Conservation (phyloP, 2,113 vertebrate genomes). For the Pomatostomus ruficeps region DNA sequence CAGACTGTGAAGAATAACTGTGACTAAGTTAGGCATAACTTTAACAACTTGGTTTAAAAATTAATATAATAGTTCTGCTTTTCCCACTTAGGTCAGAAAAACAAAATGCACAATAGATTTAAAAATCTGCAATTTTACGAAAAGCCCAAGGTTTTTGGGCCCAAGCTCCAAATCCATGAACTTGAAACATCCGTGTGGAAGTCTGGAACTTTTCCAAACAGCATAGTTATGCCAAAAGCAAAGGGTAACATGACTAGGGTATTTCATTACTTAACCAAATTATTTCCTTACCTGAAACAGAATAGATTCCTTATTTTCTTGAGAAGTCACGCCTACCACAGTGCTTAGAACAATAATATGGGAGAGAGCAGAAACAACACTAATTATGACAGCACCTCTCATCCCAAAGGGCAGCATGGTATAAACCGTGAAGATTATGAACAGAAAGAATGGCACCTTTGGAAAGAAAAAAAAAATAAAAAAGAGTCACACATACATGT, state of each 20-base stretch:
- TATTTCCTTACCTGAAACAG: conserved; percentile 74
- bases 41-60: neutral
- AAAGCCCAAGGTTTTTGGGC: neutral
- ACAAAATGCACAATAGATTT: neutral
- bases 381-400: conserved; percentile 78
- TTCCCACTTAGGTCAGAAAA: neutral
- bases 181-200: neutral
- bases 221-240: neutral
- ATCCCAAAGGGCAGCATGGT: conserved; percentile 91
- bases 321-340: neutral
- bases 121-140: neutral
- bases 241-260: neutral
- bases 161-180: neutral
- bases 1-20: neutral
- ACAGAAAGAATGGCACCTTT: conserved; percentile 94
- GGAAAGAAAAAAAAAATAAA: neutral
- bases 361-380: conserved; percentile 80
- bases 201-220: neutral
- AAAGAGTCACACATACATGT: neutral
- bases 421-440: conserved; percentile 90
- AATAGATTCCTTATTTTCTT: neutral
- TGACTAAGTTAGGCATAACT: neutral
- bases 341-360: conserved; percentile 80
- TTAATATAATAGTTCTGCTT: neutral
- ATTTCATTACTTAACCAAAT: neutral